phyloP scores from a whole-genome alignment of 2,797 vertebrate species.

The Tiaroga cobitis region DNA sequence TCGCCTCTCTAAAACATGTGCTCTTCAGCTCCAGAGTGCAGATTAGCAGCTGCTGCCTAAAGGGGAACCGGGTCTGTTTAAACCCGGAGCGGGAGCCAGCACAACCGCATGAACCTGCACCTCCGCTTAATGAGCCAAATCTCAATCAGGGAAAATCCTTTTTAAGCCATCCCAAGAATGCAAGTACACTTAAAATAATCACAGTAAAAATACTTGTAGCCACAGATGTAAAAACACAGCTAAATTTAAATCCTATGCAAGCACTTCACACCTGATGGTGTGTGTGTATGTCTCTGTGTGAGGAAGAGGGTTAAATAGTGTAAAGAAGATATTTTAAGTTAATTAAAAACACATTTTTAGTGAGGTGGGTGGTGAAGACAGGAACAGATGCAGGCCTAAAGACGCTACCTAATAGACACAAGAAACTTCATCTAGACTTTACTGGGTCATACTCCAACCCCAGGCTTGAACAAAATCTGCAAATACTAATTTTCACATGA shows the following conservation, averaged over 20 bases:
- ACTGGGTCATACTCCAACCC: constrained; percentile 55
- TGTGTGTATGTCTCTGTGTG: not conserved
- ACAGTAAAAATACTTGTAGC: constrained; percentile 57
- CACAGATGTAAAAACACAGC: constrained; percentile 53
- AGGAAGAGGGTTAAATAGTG: constrained; percentile 42
- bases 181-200: constrained; percentile 59
- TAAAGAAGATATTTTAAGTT: constrained; percentile 51
- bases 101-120: constrained; percentile 29
- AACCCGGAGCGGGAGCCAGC: constrained; percentile 46
- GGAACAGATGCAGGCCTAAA: constrained; percentile 45
- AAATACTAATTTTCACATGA: constrained; percentile 20
- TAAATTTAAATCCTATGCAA: constrained; percentile 56
- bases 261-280: constrained; percentile 46
- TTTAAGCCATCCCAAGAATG: constrained; percentile 55
- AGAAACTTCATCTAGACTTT: constrained; percentile 32
- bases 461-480: constrained; percentile 47
- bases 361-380: constrained; percentile 20
- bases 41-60: constrained; percentile 57
- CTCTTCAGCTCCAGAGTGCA: constrained; percentile 43
- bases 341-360: constrained; percentile 52
- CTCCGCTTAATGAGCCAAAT: constrained; percentile 40
- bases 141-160: constrained; percentile 51
- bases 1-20: constrained; percentile 47
- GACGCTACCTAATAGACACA: constrained; percentile 23
- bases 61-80: constrained; percentile 41